Conservation (phyloP, 2,797 vertebrate species). For the Myotis vivesi region DNA sequence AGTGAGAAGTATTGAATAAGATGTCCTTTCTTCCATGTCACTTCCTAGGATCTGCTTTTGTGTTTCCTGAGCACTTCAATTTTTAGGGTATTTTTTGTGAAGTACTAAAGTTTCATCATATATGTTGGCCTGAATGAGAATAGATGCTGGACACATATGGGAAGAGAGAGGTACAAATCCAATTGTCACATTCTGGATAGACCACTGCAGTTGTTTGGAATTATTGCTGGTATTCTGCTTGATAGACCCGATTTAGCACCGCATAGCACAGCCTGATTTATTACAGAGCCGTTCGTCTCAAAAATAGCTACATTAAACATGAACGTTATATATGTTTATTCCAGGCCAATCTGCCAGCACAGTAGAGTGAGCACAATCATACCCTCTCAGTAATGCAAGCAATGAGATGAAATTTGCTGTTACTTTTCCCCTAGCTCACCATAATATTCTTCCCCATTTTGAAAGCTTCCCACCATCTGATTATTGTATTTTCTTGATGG, state of each 20-base stretch:
- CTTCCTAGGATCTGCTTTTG: background rate
- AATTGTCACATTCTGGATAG: background rate
- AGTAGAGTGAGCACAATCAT: slow-evolving; percentile 19
- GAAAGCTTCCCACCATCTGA: background rate
- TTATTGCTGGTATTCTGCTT: background rate
- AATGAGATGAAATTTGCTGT: background rate
- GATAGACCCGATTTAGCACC: background rate
- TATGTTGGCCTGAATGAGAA: background rate
- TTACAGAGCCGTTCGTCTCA: background rate
- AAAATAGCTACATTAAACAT: slow-evolving; percentile 33
- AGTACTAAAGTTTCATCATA: background rate
- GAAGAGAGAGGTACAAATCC: background rate
- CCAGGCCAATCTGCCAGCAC: background rate
- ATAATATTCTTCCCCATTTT: background rate
- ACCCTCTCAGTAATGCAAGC: background rate
- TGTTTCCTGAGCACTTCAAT: background rate
- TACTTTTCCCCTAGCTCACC: background rate
- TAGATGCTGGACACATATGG: background rate
- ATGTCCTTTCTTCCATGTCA: background rate
- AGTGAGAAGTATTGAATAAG: background rate
- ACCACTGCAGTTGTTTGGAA: background rate
- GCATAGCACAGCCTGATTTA: background rate
- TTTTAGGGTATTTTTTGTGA: background rate
- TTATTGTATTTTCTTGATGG: background rate
- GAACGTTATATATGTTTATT: slow-evolving; percentile 43